Base-by-base conservation (phyloP, 1,140 invertebrate genomes). In the Drosophila navojoa region DNA sequence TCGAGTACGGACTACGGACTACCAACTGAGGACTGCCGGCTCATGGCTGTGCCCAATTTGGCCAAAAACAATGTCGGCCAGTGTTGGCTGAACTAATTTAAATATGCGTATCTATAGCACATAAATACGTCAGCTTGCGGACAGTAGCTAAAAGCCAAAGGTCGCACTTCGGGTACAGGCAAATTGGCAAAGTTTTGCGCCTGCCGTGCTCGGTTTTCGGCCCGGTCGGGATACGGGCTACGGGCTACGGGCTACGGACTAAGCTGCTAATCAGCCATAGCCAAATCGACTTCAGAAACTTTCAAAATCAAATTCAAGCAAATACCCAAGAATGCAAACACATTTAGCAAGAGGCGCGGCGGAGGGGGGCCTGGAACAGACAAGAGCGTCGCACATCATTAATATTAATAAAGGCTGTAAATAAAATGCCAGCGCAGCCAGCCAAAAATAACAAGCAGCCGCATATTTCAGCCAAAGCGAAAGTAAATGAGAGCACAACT, bases 361-460 rank as follows among this genome's bases (percentile, higher is more conserved):
- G 38, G 53, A 63, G 63, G 61, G 60, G 38, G 53, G 70, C 22
- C 57, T 38, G 29, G 55, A 55, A 49, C 69, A 38, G 55, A 66
- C 42, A 68, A 68, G 29, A 68, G 63, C 71, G 64, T 73, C 55
- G 80, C 77, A 84, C 69, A 80, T 78, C 84, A 89, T 89, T 89
- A 89, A 89, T 89, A 89, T 90, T 89, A 84, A 84, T 87, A 85
- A 81, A 89, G 79, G 78, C 76, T 62, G 76, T 71, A 66, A 61
- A 81, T 63, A 87, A 86, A 87, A 79, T 72, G 84, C 45, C 60
- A 62, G 57, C 61, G 68, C 49, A 61, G 66, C 57, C 35, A 54
- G 77, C 82, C 73, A 79, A 74, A 79, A 87, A 86, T 87, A 82
- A 70, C 53, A 84, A 29, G 50, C 59, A 54, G 40, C 40, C 52